phyloP scores from a whole-genome alignment of 2,797 vertebrate genomes.

The Sebastes cheni region DNA sequence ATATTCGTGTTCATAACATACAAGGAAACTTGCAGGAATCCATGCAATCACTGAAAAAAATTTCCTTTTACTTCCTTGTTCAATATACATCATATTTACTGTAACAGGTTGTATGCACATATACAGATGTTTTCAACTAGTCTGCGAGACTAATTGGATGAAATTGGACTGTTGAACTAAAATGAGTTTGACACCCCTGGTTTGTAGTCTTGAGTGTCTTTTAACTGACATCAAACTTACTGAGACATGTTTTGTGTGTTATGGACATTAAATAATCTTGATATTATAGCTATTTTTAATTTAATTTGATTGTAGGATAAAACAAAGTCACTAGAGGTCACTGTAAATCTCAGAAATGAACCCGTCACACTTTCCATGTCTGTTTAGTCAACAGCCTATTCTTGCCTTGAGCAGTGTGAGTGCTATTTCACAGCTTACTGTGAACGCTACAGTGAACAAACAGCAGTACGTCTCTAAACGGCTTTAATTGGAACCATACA shows the following conservation, averaged over 20 bases:
- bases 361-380: neutral
- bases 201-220: neutral
- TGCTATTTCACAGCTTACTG: constrained; percentile 32
- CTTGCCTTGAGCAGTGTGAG: constrained; percentile 1
- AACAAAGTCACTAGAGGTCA: constrained; percentile 51
- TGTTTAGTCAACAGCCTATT: constrained; percentile 18
- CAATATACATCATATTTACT: neutral
- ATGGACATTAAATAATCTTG: neutral
- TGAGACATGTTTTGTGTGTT: neutral
- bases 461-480: neutral
- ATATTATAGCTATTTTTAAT: neutral
- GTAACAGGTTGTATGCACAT: neutral
- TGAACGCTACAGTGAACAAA: constrained; percentile 10
- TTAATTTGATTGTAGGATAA: neutral
- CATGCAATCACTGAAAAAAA: neutral
- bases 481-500: constrained; percentile 10
- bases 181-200: too few relatives aligned
- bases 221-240: neutral
- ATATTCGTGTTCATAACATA: neutral
- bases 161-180: too few relatives aligned
- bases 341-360: constrained; percentile 9
- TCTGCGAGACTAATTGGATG: neutral
- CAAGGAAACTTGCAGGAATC: neutral
- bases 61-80: neutral
- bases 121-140: neutral